phyloP scores from a whole-genome alignment of 2,888 invertebrate genomes.

The Habrosyne pyritoides region DNA sequence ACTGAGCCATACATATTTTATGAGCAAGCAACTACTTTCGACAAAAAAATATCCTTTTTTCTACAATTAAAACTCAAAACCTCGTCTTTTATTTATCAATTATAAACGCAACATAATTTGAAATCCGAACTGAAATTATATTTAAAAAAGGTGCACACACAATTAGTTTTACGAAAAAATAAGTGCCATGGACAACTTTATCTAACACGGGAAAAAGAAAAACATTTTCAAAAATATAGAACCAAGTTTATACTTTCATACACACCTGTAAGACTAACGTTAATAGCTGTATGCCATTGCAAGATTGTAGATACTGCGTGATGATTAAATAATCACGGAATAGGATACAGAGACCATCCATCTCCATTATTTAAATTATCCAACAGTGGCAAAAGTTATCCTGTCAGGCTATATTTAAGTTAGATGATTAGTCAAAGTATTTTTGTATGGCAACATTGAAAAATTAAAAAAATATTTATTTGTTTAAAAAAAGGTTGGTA shows the following conservation, averaged over 20 bases:
- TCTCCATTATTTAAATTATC: background rate
- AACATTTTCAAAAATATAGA: background rate
- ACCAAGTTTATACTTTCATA: background rate
- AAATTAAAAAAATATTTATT: background rate
- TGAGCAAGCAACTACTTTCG: no score
- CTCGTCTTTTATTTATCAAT: background rate
- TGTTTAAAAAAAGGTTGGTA: background rate
- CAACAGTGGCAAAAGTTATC: background rate
- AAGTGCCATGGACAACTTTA: background rate
- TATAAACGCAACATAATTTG: background rate
- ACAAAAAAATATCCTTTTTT: no score
- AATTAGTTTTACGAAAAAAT: background rate
- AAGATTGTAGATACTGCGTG: background rate
- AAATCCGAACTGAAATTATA: background rate
- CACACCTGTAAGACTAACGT: conserved; percentile 3
- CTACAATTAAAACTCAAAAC: no score
- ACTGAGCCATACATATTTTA: background rate
- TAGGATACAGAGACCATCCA: background rate
- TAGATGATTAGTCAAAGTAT: background rate
- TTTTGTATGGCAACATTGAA: background rate
- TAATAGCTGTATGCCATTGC: background rate
- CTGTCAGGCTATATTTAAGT: background rate
- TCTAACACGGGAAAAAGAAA: conserved; percentile 1
- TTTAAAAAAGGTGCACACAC: background rate
- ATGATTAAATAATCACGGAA: background rate